A percentile compares a stretch with the other conserved stretches of the same genome.
Evolutionary conservation across 2,797 vertebrate genomes (phyloP).

Genomic region (Intellagama lesueurii): DNA sequence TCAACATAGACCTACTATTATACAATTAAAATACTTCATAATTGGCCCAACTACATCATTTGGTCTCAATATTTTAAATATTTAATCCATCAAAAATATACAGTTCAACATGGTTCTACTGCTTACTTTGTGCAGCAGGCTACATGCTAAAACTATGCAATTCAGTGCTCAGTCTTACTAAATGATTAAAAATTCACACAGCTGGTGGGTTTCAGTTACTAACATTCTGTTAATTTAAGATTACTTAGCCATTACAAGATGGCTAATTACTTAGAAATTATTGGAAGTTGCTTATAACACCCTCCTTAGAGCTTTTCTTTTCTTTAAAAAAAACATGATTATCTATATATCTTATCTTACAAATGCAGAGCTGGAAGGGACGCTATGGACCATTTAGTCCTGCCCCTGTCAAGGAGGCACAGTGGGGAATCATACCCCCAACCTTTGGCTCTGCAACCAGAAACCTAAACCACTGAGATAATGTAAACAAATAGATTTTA

Average conservation of each 20-base stretch:
- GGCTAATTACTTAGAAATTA: conserved; percentile 21
- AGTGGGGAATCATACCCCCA: too few relatives aligned
- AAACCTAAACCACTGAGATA: too few relatives aligned
- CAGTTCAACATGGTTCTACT: conserved; percentile 64
- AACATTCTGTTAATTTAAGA: conserved; percentile 63
- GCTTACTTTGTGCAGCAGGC: conserved; percentile 62
- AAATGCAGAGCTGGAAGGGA: too few relatives aligned
- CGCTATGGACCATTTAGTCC: too few relatives aligned
- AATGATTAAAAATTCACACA: conserved; percentile 61
- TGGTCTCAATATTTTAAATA: conserved; percentile 78
- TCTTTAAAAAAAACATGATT: conserved; percentile 37
- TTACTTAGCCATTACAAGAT: conserved; percentile 71
- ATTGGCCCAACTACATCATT: conserved; percentile 74
- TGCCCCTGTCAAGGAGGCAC: too few relatives aligned
- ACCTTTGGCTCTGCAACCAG: too few relatives aligned
- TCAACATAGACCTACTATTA: conserved; percentile 75
- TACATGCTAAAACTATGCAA: conserved; percentile 68
- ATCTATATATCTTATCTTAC: neutral
- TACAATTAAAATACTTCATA: conserved; percentile 79
- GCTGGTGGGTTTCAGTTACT: conserved; percentile 62
- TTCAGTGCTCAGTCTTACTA: conserved; percentile 78
- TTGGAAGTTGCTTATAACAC: conserved; percentile 56
- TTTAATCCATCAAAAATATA: conserved; percentile 76
- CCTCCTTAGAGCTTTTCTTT: conserved; percentile 37
- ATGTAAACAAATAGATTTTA: conserved; percentile 43